phyloP scores from a whole-genome alignment of 2,113 vertebrate species.

The Elephantulus edwardii region DNA sequence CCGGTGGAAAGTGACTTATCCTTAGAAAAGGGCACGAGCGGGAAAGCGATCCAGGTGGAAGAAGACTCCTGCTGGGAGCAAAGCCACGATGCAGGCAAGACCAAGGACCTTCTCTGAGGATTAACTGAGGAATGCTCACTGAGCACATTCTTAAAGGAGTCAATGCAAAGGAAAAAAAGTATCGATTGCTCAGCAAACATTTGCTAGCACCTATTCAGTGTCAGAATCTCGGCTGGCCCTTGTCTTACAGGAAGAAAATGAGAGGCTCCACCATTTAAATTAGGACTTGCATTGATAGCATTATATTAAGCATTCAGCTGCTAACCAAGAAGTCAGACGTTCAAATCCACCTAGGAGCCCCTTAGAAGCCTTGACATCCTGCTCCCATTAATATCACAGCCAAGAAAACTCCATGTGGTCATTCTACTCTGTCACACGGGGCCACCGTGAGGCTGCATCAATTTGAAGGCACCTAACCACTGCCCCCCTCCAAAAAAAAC shows the following conservation, averaged over 20 bases:
- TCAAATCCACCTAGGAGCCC: too few species aligned
- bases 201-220: neutral
- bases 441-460: too few species aligned
- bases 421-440: too few species aligned
- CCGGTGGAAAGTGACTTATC: neutral
- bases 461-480: too few species aligned
- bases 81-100: accelerated
- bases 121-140: neutral
- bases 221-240: neutral
- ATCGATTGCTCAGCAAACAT: neutral
- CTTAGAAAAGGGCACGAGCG: neutral
- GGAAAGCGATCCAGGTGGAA: neutral
- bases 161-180: neutral
- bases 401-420: neutral
- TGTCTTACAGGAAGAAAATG: neutral
- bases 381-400: neutral
- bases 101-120: accelerated
- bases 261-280: neutral
- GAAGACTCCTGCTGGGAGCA: neutral
- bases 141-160: neutral
- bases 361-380: too few species aligned
- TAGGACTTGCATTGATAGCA: neutral
- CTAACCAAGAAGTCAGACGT: neutral
- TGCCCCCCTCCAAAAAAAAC: too few species aligned
- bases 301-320: neutral